These are phyloP conservation scores for Dyspetes luteomarginatus DNA, from an alignment of 2,888 invertebrate genomes.

Conservation along the genomic window DNA sequence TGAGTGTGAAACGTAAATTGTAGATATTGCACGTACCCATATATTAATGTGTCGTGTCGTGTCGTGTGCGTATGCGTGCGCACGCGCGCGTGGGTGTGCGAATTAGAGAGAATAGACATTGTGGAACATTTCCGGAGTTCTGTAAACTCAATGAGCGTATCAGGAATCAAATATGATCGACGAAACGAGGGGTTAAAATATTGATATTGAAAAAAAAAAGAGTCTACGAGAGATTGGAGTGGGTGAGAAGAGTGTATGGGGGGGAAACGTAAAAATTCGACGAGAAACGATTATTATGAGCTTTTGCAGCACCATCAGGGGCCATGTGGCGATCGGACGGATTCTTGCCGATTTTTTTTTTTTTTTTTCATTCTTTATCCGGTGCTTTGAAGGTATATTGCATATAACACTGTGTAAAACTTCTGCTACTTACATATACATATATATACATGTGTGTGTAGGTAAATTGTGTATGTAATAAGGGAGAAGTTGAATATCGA, in stretches of 20 bases:
- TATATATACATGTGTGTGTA: constrained; percentile 24
- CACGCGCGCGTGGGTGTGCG: too few relatives aligned
- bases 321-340: constrained; percentile 57
- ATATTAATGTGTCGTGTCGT: neutral
- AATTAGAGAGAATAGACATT: constrained; percentile 26
- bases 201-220: too few relatives aligned
- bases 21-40: constrained; percentile 17
- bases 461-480: constrained; percentile 2
- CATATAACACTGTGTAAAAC: constrained; percentile 4
- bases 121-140: constrained; percentile 12
- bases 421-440: constrained; percentile 12
- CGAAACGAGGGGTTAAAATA: neutral
- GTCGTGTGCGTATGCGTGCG: neutral
- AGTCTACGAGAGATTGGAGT: neutral
- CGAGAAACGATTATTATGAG: constrained; percentile 50
- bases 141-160: neutral
- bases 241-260: neutral
- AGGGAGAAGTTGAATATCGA: constrained; percentile 63
- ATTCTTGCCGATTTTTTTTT: constrained; percentile 27
- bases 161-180: neutral
- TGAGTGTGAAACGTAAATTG: constrained; percentile 43
- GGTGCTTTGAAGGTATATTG: constrained; percentile 32
- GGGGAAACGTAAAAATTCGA: constrained; percentile 27
- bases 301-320: constrained; percentile 16
- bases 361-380: constrained; percentile 42